Evolutionary conservation across 1,140 invertebrate species (phyloP), one percentile per base, ranked within the genome.

Genomic region (Aradophagus sp.): DNA sequence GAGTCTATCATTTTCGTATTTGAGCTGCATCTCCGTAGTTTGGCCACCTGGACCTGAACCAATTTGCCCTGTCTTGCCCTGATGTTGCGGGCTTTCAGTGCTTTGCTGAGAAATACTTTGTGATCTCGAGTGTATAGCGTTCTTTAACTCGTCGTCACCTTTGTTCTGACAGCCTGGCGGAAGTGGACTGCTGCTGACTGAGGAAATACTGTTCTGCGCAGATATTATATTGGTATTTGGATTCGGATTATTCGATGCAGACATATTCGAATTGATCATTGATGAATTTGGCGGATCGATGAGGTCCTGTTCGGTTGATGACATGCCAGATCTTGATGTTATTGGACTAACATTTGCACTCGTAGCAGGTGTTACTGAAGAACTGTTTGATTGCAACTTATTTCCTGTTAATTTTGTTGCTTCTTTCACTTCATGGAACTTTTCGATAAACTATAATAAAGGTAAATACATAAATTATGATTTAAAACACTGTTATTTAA

Each of bases 351-450:
- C 93, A 79, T 93, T 95, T 38, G 93, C 93, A 81, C 92, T 93
- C 23, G 92, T 93, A 8, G 93, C 92, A 15, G 93, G 93, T 32
- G 93, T 94, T 13, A 91, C 91, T 2, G 91, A 91, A 31, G 92
- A 90, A 32, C 91, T 92, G 82, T 94, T 93, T 20, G 90, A 88
- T 35, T 90, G 89, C 52, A 89, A 86, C 80, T 90, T 90, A 39
- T 87, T 89, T 62, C 88, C 88, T 16, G 90, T 90, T 77, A 89
- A 89, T 76, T 91, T 89, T 4, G 95, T 96, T 16, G 95, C 94
- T 86, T 98, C 96, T 85, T 98, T 98, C 11, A 99, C 95, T 86
- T 99, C 97, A 88, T 97, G 95, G 84, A 99, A 99, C 83, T 99
- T 98, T 84, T 99, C 97, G 75, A 98, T 97, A 86, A 99, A 99